Base-by-base conservation (phyloP, 2,113 vertebrate genomes). In the Calypte anna region DNA sequence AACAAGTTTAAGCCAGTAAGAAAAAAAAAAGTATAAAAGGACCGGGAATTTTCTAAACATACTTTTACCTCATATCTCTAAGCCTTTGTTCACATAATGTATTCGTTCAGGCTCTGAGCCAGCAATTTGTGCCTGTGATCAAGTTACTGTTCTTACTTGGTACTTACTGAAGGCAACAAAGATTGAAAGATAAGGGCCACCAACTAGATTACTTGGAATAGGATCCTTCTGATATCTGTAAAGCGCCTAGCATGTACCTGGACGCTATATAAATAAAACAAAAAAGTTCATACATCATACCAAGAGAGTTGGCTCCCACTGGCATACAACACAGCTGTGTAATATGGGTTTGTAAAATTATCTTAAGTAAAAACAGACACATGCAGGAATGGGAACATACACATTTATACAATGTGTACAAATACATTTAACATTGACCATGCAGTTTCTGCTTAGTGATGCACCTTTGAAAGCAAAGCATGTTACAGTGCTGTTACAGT, bases 371-470 rank as follows among this genome's bases (percentile, higher is more conserved):
- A 78, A 94, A 87, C 88, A 90, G 88, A 96, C 88, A 96, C 95
- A 95, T 96, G 96, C 95, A 96, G 77, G 82, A 95, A 96, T 94
- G 95, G 74, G 82, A 94, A 97, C 95, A 96, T 94, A 95, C 94
- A 95, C 93, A 95, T 96, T 95, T 91, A 96, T 95, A 96, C 94
- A 95, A 96, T 96, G 93, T 96, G 95, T 96, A 96, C 93, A 97
- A 87, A 93, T 88, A 96, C 93, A 96, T 75, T 96, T 86, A 96
- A 96, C 96, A 96, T 44, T 86, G 91, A 96, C 36, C 96, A 96
- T 97, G 94, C 94, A 96, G 57, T 78, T 93, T 96, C 68, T 74
- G 58, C 36, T 89, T 57, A 78, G 82, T 85, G 88, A 96, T 90
- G 94, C 53, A 88, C 59, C 76, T 95, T 48, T 10, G 59, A 96